Evolutionary conservation across 1,140 invertebrate species (phyloP).

Genomic region (Manduca sexta): DNA sequence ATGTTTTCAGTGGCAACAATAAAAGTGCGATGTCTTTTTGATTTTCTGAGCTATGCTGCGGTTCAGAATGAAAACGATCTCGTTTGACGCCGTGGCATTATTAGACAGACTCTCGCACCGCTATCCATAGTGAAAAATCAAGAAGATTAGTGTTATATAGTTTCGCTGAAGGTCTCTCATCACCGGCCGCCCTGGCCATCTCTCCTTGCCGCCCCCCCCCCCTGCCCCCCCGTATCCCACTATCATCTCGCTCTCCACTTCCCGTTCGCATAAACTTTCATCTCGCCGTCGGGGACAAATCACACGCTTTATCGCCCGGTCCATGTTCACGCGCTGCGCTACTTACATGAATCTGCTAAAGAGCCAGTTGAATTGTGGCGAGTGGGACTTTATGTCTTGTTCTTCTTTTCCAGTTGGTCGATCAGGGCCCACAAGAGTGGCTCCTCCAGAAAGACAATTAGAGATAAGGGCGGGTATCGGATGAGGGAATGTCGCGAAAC

Average conservation of each 20-base stretch:
- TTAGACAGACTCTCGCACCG: slow-evolving; percentile 39
- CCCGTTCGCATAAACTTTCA: slow-evolving; percentile 29
- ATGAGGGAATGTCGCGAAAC: slow-evolving; percentile 65
- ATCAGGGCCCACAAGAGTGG: slow-evolving; percentile 72
- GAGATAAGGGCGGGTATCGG: slow-evolving; percentile 60
- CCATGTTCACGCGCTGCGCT: slow-evolving; percentile 63
- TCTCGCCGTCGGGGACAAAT: slow-evolving; percentile 44
- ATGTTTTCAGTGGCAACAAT: slow-evolving; percentile 50
- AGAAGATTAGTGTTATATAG: slow-evolving; percentile 49
- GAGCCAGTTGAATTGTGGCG: slow-evolving; percentile 45
- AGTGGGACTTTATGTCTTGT: slow-evolving; percentile 68
- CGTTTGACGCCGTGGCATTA: slow-evolving; percentile 12
- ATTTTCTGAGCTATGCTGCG: slow-evolving; percentile 51
- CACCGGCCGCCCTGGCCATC: slow-evolving; percentile 36
- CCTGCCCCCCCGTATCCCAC: slow-evolving; percentile 16
- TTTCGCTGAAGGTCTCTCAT: slow-evolving; percentile 72
- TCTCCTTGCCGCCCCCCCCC: slow-evolving; percentile 15
- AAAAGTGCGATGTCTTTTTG: slow-evolving; percentile 69
- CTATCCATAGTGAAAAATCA: slow-evolving; percentile 64
- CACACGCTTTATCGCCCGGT: slow-evolving; percentile 55
- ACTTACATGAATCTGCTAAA: slow-evolving; percentile 56
- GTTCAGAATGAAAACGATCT: slow-evolving; percentile 23
- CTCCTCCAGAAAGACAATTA: slow-evolving; percentile 73
- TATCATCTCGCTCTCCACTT: too few species aligned
- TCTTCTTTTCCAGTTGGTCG: slow-evolving; percentile 73